Evolutionary conservation across 2,888 invertebrate genomes (phyloP).

Genomic region (Cheilosia urbana): DNA sequence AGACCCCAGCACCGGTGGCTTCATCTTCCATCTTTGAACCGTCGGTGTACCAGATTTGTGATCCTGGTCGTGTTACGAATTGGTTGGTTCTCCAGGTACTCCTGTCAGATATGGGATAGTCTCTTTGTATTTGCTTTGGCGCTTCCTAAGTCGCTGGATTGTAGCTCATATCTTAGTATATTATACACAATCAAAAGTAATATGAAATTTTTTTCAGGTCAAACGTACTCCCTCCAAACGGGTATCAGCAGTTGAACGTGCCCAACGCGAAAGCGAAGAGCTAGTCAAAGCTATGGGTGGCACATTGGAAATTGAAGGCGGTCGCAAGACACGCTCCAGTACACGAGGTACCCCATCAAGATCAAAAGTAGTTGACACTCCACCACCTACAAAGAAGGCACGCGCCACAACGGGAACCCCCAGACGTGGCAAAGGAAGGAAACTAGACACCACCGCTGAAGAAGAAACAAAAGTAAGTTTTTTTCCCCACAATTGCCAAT

Average conservation of each 20-base stretch:
- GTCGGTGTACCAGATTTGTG: too few species aligned
- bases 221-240: slow-evolving; percentile 83
- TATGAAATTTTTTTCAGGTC: slow-evolving; percentile 71
- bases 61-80: too few species aligned
- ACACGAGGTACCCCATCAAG: slow-evolving; percentile 81
- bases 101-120: too few species aligned
- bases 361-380: slow-evolving; percentile 79
- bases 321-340: slow-evolving; percentile 83
- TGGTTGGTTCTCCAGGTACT: too few species aligned
- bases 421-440: slow-evolving; percentile 81
- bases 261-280: slow-evolving; percentile 83
- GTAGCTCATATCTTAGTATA: background rate
- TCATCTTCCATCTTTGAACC: too few species aligned
- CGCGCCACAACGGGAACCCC: slow-evolving; percentile 77
- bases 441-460: slow-evolving; percentile 79
- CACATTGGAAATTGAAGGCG: slow-evolving; percentile 81
- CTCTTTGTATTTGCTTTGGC: too few species aligned
- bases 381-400: slow-evolving; percentile 82
- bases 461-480: slow-evolving; percentile 68
- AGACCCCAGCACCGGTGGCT: too few species aligned
- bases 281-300: slow-evolving; percentile 83
- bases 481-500: background rate
- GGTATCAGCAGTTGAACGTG: slow-evolving; percentile 82
- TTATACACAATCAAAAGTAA: background rate
- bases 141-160: too few species aligned